Evolutionary conservation across 1,140 invertebrate species (phyloP), one percentile per base, ranked within the genome.

Genomic region (Polypedilum pembai): DNA sequence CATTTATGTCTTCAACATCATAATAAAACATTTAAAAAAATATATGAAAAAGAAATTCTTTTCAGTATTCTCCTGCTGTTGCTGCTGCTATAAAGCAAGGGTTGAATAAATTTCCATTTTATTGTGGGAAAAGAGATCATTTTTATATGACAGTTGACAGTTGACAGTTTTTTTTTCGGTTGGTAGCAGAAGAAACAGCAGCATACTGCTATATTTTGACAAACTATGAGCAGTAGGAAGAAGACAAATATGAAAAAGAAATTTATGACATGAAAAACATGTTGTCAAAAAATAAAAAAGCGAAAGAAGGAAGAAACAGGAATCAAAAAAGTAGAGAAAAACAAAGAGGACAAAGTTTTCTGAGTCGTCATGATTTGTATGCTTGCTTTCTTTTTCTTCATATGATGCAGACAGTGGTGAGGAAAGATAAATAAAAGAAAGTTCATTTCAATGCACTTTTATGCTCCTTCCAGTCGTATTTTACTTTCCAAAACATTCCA

Each of bases 181-280:
- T 56, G 12, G 3, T 3, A 45, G 41, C 15, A 1, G 7, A 3
- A n/a, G n/a, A n/a, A n/a, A n/a, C 24, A 33, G 24, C 24, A 33
- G 24, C 24, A 33, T 33, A 33, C 24, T 33, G 5, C 24, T 18
- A 69, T 18, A 69, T 69, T 8, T 3, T 21, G 65, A 18, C 17
- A 10, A 69, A 69, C 65, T 18, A 21, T 7, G 8, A 20, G 17
- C 8, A 69, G 8, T 3, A 17, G n/a, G 18, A 66, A 20, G 1
- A 66, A 66, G n/a, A 12, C 1, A 3, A 69, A 69, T 18, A 69
- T 69, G 17, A 69, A 21, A 18, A 7, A 18, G 18, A 69, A 69
- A 69, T 69, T 69, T 69, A 69, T 69, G 65, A 18, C n/a, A 69
- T 21, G 65, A 69, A 69, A 69, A 69, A 69, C 65, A 69, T 69